These are phyloP conservation scores for Bovichtus variegatus DNA, from an alignment of 2,797 vertebrate species.

Conservation along the genomic window DNA sequence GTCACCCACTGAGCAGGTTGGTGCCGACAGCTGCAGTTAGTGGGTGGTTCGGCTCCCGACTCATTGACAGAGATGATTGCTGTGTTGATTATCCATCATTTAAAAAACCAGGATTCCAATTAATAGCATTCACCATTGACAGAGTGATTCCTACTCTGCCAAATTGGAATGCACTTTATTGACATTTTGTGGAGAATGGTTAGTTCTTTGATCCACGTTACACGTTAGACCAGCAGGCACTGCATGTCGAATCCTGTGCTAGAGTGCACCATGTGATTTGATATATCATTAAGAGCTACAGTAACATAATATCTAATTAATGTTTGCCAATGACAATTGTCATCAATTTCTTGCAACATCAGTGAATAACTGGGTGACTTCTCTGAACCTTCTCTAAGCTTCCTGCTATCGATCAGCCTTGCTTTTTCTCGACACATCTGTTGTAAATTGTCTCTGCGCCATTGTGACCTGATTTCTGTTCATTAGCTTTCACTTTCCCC, in stretches of 20 bases:
- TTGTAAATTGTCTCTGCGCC: conserved; percentile 62
- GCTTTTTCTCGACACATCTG: conserved; percentile 45
- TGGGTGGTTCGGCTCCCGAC: conserved; percentile 38
- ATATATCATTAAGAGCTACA: not conserved
- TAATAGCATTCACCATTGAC: conserved; percentile 30
- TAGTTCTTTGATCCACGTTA: not conserved
- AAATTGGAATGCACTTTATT: conserved; percentile 44
- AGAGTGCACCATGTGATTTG: not conserved
- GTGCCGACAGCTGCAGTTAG: conserved; percentile 60
- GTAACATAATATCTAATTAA: not conserved
- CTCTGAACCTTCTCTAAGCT: not conserved
- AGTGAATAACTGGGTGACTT: conserved; percentile 15
- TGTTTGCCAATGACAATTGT: not conserved
- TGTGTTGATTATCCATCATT: conserved; percentile 68
- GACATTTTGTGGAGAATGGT: conserved; percentile 13
- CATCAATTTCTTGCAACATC: not conserved
- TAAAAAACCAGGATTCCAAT: conserved; percentile 60
- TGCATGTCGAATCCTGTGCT: not conserved
- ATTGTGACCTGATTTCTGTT: conserved; percentile 76
- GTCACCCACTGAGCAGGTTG: conserved; percentile 45
- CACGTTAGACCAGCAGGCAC: not conserved
- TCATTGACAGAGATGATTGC: conserved; percentile 57
- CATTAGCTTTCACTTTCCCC: conserved; percentile 79
- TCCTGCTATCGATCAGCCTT: conserved; percentile 29
- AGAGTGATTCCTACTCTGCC: conserved; percentile 29